phyloP scores from a whole-genome alignment of 2,797 vertebrate species.

The Poecilia gillii region DNA sequence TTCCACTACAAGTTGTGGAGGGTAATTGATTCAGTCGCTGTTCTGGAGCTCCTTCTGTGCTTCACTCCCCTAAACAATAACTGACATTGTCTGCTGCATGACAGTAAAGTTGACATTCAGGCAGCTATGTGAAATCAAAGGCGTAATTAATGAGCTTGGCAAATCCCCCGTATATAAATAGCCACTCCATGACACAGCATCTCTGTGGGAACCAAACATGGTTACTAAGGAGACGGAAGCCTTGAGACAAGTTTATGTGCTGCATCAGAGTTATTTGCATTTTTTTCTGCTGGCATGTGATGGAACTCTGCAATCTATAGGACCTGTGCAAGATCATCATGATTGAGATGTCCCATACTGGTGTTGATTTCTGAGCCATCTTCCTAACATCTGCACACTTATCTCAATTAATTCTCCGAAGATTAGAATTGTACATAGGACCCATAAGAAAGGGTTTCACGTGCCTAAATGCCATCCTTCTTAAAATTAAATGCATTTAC shows the following conservation, averaged over 20 bases:
- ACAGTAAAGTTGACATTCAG: slow-evolving; percentile 47
- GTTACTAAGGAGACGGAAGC: slow-evolving; percentile 20
- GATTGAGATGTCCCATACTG: background rate
- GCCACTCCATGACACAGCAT: slow-evolving; percentile 17
- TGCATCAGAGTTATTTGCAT: background rate
- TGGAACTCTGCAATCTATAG: background rate
- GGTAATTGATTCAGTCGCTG: slow-evolving; percentile 64
- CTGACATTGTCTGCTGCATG: slow-evolving; percentile 51
- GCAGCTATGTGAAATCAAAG: slow-evolving; percentile 27
- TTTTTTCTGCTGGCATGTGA: slow-evolving; percentile 3
- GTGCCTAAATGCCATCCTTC: background rate
- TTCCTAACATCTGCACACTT: background rate
- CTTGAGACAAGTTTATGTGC: slow-evolving; percentile 16
- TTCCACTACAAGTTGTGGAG: slow-evolving; percentile 48
- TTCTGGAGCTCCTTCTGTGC: slow-evolving; percentile 44
- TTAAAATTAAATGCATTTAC: background rate
- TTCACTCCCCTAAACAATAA: slow-evolving; percentile 45
- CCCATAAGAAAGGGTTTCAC: background rate
- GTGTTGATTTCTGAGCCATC: background rate
- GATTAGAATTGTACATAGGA: background rate
- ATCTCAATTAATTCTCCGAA: background rate
- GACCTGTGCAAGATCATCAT: slow-evolving; percentile 6
- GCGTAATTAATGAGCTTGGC: slow-evolving; percentile 45
- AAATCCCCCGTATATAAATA: slow-evolving; percentile 34
- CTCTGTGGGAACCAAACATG: slow-evolving; percentile 27